phyloP scores from a whole-genome alignment of 2,113 vertebrate genomes.

The Peromyscus maniculatus region DNA sequence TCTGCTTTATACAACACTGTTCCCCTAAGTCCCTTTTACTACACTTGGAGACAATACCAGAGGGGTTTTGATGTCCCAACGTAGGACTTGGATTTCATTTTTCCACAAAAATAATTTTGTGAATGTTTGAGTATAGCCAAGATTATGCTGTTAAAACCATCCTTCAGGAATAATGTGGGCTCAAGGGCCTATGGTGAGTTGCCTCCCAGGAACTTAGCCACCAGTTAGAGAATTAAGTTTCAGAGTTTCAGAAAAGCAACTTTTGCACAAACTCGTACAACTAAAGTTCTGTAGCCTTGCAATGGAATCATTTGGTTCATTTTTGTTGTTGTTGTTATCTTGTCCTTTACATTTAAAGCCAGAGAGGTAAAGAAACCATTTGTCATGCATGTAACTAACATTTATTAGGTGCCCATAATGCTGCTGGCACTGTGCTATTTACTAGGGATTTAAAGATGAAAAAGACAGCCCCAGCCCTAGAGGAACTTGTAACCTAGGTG shows the following conservation, averaged over 20 bases:
- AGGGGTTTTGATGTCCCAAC: neutral
- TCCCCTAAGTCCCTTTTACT: neutral
- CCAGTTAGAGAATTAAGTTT: slow-evolving; percentile 34
- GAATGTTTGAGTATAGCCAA: slow-evolving; percentile 43
- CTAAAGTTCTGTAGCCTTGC: slow-evolving; percentile 30
- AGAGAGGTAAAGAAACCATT: neutral
- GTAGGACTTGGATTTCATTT: slow-evolving; percentile 34
- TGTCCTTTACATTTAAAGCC: slow-evolving; percentile 60
- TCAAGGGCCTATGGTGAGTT: neutral
- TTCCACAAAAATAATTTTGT: slow-evolving; percentile 57
- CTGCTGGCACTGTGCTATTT: slow-evolving; percentile 34
- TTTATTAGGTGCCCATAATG: slow-evolving; percentile 53
- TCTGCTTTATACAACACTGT: neutral
- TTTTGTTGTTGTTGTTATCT: slow-evolving; percentile 54
- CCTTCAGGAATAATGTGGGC: neutral
- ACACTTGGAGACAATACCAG: neutral
- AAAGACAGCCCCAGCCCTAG: slow-evolving; percentile 10
- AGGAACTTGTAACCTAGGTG: slow-evolving; percentile 37
- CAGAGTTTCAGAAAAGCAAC: slow-evolving; percentile 58
- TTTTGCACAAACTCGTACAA: slow-evolving; percentile 45
- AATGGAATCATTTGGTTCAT: slow-evolving; percentile 37
- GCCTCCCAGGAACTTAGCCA: neutral
- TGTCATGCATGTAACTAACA: slow-evolving; percentile 48
- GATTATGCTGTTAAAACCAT: neutral
- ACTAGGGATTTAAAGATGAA: slow-evolving; percentile 46